phyloP scores from a whole-genome alignment of 2,797 vertebrate species.

The Microctenopoma lineatum region DNA sequence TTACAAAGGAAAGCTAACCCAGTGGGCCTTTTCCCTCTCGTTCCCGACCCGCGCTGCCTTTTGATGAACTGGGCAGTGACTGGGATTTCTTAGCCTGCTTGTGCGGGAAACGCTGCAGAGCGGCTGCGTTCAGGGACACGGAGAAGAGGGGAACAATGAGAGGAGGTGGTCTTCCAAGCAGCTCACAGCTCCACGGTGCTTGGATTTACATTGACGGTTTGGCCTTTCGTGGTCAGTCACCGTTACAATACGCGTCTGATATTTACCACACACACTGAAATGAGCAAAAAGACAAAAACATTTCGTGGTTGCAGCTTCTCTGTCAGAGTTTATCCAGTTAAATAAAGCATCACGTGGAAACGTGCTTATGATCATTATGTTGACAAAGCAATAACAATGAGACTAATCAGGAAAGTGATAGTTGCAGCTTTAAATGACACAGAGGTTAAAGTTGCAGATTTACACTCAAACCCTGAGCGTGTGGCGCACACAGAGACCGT shows the following conservation, averaged over 20 bases:
- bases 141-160: neutral
- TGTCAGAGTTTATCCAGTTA: too few species aligned
- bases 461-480: too few species aligned
- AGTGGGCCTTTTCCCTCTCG: conserved; percentile 6
- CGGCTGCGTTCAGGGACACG: neutral
- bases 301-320: too few species aligned
- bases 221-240: neutral
- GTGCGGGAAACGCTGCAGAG: neutral
- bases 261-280: too few species aligned
- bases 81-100: conserved; percentile 24
- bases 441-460: too few species aligned
- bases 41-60: conserved; percentile 11
- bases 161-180: neutral
- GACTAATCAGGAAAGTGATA: too few species aligned
- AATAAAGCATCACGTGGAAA: too few species aligned
- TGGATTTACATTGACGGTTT: conserved; percentile 3
- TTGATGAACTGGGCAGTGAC: conserved; percentile 43
- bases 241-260: neutral
- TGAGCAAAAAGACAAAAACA: too few species aligned
- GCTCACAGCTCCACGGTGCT: conserved; percentile 5
- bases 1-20: conserved; percentile 50
- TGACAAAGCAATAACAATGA: too few species aligned
- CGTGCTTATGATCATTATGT: too few species aligned
- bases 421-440: too few species aligned
- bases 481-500: too few species aligned